A percentile compares a stretch with the other conserved stretches of the same genome.
These are phyloP conservation scores for Labeo calbasu DNA, from an alignment of 2,797 vertebrate genomes.

Conservation along the genomic window DNA sequence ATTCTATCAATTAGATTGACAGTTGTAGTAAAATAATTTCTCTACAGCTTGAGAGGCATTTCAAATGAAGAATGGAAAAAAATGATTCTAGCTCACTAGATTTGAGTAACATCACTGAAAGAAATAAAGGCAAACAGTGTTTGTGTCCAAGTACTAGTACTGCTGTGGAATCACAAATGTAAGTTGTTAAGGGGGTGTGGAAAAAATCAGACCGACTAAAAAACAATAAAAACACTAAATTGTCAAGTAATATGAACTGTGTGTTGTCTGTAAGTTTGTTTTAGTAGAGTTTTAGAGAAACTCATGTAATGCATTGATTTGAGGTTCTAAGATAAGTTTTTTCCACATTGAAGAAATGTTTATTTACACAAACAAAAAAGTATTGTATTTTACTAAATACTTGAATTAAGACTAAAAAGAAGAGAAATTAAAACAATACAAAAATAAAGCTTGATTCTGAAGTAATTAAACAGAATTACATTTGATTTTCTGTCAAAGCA, in stretches of 20 bases:
- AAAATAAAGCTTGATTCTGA: constrained; percentile 19
- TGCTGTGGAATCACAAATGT: neutral
- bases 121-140: constrained; percentile 15
- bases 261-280: constrained; percentile 3
- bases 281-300: neutral
- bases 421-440: rapidly evolving
- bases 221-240: neutral
- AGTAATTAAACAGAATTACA: constrained; percentile 8
- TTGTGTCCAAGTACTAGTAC: constrained; percentile 11
- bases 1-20: neutral
- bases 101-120: constrained; percentile 46
- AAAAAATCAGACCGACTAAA: constrained; percentile 2
- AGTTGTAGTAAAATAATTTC: neutral
- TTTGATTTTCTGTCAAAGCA: constrained; percentile 14
- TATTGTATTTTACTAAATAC: neutral
- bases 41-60: constrained; percentile 45
- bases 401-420: neutral
- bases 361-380: neutral
- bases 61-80: constrained; percentile 46
- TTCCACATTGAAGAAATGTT: constrained; percentile 56
- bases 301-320: constrained; percentile 7
- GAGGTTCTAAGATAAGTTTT: neutral
- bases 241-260: neutral
- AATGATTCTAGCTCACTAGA: constrained; percentile 9
- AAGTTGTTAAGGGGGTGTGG: constrained; percentile 14